Base-by-base conservation (phyloP, 2,113 vertebrate genomes). In the Lagopus muta region DNA sequence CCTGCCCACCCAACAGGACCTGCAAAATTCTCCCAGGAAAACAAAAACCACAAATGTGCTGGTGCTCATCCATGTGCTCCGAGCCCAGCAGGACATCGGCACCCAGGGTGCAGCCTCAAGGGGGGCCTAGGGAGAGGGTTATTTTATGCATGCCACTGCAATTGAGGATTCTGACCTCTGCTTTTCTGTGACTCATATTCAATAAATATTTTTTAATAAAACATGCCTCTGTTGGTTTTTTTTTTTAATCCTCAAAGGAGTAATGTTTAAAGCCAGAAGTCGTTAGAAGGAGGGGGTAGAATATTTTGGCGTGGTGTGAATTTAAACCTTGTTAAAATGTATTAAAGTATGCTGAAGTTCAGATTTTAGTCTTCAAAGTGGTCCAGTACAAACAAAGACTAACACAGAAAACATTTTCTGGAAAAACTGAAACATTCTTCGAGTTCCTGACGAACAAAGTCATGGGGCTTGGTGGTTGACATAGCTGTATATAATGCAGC, bases 251-350 rank as follows among this genome's bases (percentile, higher is more conserved):
- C 95, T 96, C 94, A 97, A 96, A 94, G 88, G 90, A 95, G 78
- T 69, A 75, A 85, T 38, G 84, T 78, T 88, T 79, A 78, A 14
- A 92, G 76, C 66, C 66, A 71, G 67, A 79, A 76, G 86, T 70
- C 73, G 92, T 93, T 92, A 79, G 77, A 66, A 75, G 62, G 21
- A 6, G 25, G 2, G 2, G 9, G 3, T 5, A 19, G 2, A 27
- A 43, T 65, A 60, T 58, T 67, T 89, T 93, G 94, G 93, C 91
- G 95, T 66, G 71, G 67, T 78, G 91, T 92, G 93, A 96, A 96
- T 94, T 96, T 96, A 94, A 94, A 97, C 94, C 82, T 95, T 96
- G 91, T 96, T 96, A 95, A 97, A 97, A 93, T 13, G 28, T 89
- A 92, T 81, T 93, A 86, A 95, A 96, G 92, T 92, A 88, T 82